Percentiles rank a stretch among this genome's conserved stretches.
Conservation (phyloP, 2,797 vertebrate species). For the Lepidocolaptes lacrymiger region DNA sequence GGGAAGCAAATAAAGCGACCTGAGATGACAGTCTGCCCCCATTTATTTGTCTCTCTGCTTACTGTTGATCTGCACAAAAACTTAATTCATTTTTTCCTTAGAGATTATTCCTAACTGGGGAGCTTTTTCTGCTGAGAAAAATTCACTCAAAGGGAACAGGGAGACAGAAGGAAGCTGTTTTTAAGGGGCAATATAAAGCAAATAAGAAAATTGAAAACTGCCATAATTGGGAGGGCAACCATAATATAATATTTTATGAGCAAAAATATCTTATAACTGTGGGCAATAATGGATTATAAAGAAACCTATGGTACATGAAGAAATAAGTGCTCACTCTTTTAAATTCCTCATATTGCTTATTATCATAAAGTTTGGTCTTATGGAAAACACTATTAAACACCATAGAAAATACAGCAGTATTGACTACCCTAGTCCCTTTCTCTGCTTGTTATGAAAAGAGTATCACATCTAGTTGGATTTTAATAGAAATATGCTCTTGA, state of each 20-base stretch:
- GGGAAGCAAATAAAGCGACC: background rate
- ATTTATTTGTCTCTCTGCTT: background rate
- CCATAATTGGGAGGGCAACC: background rate
- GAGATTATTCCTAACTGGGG: background rate
- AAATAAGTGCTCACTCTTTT: background rate
- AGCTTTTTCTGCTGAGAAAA: background rate
- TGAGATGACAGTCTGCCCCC: background rate
- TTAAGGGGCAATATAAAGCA: background rate
- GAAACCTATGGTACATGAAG: background rate
- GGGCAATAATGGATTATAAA: background rate
- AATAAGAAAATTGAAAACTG: background rate
- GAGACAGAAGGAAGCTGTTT: background rate
- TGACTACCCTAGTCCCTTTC: background rate
- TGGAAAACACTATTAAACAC: background rate
- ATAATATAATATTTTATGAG: background rate
- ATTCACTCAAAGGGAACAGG: conserved; percentile 1
- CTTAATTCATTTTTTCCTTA: background rate
- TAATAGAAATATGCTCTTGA: background rate
- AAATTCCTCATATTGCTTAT: background rate
- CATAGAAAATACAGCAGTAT: background rate
- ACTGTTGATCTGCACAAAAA: background rate
- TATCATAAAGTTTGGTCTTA: background rate
- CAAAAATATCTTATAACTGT: background rate
- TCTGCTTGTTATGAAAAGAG: background rate
- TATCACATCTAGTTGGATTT: background rate